Base-by-base conservation (phyloP, 1,140 invertebrate species). In the Whitmania pigra region DNA sequence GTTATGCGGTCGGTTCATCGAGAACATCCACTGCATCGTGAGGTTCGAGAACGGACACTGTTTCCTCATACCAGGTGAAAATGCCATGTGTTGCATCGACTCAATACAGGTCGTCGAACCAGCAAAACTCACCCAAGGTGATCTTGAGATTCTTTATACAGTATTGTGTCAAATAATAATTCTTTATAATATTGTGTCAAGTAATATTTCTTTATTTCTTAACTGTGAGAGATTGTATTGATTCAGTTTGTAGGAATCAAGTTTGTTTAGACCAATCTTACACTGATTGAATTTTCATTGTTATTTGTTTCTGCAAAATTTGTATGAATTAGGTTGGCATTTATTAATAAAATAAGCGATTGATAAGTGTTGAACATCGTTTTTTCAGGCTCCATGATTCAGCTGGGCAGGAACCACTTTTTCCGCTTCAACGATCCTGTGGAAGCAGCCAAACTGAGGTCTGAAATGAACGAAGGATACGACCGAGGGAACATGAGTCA, bases 391-490 rank as follows among this genome's bases (percentile, higher is more conserved):
- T 60, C 69, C 20, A 70, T 71, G 27, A 73, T 73, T 25, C 53
- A 69, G n/a, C 49, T 73, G 5, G 73, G 73, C 54, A 63, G 69
- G 25, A 43, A 54, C 53, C 73, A 73, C 55, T 53, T 73, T 36
- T 73, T 73, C 66, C 73, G 73, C 20, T 73, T 71, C 29, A 73
- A 73, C 66, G 69, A 73, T 36, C 73, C 73, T 5, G 54, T n/a
- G 9, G 73, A 73, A 71, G 73, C 68, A 3, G 73, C 68, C 7
- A 73, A 71, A 63, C 43, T 73, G 54, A 73, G 73, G 53, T 31
- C 71, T 25, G 54, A 73, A 53, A 43, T 71, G 22, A 60, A 71
- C 63, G 63, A 66, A 4, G 73, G 71, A 49, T 69, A 66, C 63
- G 29, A 54, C 31, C 29, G 29, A 63, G 22, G 60, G 20, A 27